Evolutionary conservation across 2,888 invertebrate species (phyloP).

Genomic region (Epinotia nisella): DNA sequence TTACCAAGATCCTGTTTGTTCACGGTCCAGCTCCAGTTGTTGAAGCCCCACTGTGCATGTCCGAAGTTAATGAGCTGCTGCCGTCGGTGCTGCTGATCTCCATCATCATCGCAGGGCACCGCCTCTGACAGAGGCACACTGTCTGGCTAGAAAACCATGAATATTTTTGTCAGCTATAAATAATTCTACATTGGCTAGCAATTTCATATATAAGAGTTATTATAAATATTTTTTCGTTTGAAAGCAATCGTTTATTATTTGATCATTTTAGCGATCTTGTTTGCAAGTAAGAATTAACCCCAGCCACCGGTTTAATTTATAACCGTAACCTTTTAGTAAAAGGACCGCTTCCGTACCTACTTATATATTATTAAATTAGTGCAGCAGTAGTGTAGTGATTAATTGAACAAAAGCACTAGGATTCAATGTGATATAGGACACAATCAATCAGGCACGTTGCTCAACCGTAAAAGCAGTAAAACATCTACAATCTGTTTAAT

Average conservation of each 20-base stretch:
- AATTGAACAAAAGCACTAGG: neutral
- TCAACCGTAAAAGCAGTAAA: neutral
- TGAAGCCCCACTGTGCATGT: constrained; percentile 80
- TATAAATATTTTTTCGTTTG: no score
- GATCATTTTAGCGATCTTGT: no score
- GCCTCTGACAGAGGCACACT: constrained; percentile 50
- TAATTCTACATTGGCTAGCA: no score
- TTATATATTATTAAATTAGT: constrained; percentile 30
- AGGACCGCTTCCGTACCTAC: constrained; percentile 12
- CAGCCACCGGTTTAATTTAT: neutral
- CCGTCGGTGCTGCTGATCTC: constrained; percentile 67
- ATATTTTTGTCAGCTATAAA: neutral
- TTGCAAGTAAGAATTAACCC: neutral
- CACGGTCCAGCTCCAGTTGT: constrained; percentile 81
- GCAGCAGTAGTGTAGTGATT: neutral
- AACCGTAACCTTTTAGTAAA: constrained; percentile 7
- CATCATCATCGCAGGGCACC: constrained; percentile 61
- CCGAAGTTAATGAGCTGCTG: constrained; percentile 81
- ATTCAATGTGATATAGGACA: neutral
- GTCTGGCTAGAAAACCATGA: constrained; percentile 58
- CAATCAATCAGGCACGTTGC: neutral
- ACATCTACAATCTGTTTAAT: neutral
- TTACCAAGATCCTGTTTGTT: constrained; percentile 79
- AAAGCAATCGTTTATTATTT: no score
- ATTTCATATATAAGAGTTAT: no score